Evolutionary conservation across 2,888 invertebrate genomes (phyloP).

Genomic region (Melolontha melolontha): DNA sequence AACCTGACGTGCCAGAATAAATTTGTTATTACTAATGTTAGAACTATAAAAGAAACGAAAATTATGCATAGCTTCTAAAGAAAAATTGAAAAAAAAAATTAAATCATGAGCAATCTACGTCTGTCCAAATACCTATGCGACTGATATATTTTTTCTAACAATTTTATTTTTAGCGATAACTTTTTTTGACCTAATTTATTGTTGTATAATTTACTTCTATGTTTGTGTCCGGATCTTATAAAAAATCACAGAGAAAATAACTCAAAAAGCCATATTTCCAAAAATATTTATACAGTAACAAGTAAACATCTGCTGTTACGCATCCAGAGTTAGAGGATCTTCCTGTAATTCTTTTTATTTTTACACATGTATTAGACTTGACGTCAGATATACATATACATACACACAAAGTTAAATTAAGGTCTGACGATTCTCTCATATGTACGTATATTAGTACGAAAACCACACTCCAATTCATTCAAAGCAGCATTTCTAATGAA

Average conservation of each 20-base stretch:
- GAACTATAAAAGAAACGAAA: no score
- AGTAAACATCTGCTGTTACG: constrained; percentile 20
- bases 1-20: no score
- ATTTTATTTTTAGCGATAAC: no score
- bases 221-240: neutral
- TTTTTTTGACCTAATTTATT: no score
- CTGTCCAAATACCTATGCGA: no score
- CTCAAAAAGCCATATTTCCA: neutral
- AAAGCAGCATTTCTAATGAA: constrained; percentile 26
- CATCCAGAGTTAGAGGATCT: constrained; percentile 23
- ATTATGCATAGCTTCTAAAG: no score
- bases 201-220: no score
- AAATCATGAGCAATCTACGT: no score
- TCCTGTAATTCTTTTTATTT: constrained; percentile 31
- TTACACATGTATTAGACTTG: constrained; percentile 34
- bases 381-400: constrained; percentile 20
- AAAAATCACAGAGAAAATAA: neutral
- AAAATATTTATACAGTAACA: constrained; percentile 17
- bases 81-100: no score
- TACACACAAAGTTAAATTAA: constrained; percentile 26
- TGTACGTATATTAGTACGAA: constrained; percentile 9
- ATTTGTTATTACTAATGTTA: no score
- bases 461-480: constrained; percentile 30
- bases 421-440: constrained; percentile 31
- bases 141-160: no score